Base-by-base conservation (phyloP, 2,797 vertebrate genomes). In the Dicrostonyx torquatus region DNA sequence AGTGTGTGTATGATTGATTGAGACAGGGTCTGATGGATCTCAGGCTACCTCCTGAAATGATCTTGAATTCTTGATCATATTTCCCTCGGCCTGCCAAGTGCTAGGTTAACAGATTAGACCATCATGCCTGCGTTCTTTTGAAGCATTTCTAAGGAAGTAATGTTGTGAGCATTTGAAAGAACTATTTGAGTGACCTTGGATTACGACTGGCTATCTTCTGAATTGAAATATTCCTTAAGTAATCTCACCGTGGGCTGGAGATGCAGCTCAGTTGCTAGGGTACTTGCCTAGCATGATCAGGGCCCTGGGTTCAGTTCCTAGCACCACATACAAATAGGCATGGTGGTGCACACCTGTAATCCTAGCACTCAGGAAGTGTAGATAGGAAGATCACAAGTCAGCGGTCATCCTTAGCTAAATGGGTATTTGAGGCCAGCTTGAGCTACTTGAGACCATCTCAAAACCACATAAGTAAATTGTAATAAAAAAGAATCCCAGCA, bases 61-160 rank as follows among this genome's bases (percentile, higher is more conserved):
- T 29, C 64, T 29, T 86, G 64, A 68, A 11, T 29, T 40, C 84
- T 13, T 53, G 22, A 29, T 48, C 15, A 6, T 55, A 6, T 37
- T 26, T 78, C 43, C 76, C 76, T 53, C 48, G 2, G 15, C 26
- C 26, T 76, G 43, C 58, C 62, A 68, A 22, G 45, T n/a, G 43
- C 22, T 50, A 31, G 40, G 7, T 34, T 18, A 31, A 29, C 43
- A 34, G 20, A 22, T n/a, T 20, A 9, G 8, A 45, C 31, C 40
- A n/a, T 5, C 31, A 66, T n/a, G 43, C 82, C 45, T 53, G 34
- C 0, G 5, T 24, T 68, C 37, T n/a, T 24, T 4, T 50, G 45
- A 91, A 50, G 88, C 75, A 18, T 96, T 94, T 93, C 82, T 75
- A 40, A 93, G 76, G 77, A 37, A 68, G 73, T 84, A 76, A 80